Percentiles rank a stretch among this genome's conserved stretches.
Conservation (phyloP, 2,113 vertebrate genomes). For the Phodopus roborovskii region DNA sequence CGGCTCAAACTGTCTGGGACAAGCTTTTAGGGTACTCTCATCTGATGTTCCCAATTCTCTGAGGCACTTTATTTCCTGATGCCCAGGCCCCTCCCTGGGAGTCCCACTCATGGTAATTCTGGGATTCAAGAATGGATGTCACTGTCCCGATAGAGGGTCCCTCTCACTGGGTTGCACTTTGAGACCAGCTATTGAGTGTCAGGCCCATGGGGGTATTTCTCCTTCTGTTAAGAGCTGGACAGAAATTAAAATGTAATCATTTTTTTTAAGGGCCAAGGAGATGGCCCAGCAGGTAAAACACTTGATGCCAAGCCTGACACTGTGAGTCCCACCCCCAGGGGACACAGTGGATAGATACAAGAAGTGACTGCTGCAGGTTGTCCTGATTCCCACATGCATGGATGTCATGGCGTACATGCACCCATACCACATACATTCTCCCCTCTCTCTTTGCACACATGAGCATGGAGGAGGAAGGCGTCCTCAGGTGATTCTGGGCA, state of each 20-base stretch:
- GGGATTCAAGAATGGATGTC: neutral
- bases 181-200: neutral
- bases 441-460: neutral
- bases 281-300: neutral
- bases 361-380: neutral
- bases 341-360: neutral
- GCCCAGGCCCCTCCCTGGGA: neutral
- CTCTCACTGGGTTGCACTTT: rapidly evolving
- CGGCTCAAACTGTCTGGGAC: neutral
- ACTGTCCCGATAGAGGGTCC: neutral
- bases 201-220: neutral
- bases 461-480: neutral
- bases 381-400: neutral
- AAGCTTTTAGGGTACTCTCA: neutral
- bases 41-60: neutral
- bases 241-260: neutral
- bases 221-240: neutral
- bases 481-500: neutral
- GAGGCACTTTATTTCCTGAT: neutral
- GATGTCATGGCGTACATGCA: neutral
- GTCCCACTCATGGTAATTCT: neutral
- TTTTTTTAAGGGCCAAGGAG: neutral
- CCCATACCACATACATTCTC: neutral
- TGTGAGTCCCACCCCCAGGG: neutral
- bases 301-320: neutral